Evolutionary conservation across 1,140 invertebrate genomes (phyloP), one percentile per base, ranked within the genome.

Genomic region (Andricus grossulariae): DNA sequence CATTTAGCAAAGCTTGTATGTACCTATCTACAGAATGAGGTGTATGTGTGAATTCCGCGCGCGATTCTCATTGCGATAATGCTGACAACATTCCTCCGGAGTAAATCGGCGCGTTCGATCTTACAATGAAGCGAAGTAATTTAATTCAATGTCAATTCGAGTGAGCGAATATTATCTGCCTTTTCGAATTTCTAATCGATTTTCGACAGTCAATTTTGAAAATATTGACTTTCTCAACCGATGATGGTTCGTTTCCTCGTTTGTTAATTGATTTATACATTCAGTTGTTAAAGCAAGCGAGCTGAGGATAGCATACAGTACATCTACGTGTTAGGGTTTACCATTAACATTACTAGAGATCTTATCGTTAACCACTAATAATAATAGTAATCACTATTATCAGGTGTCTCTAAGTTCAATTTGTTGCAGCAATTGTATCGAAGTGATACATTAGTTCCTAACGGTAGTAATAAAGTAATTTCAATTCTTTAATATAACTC

Each of bases 1-100:
- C 89, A 90, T 83, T 91, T 90, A 89, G 88, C 89, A 89, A 90
- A 91, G 90, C 90, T 88, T 88, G 83, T 89, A 86, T 88, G 82
- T 91, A 88, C 82, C 89, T 91, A 91, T 91, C 89, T 91, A 91
- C 89, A 91, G 86, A 90, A 80, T 88, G 84, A 88, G 83, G 82
- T 85, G 82, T 57, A 57, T 57, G 13, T 57, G 55, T 60, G 60
- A 66, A 66, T 39, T 32, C n/a, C 54, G 21, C 54, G 54, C 82
- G 80, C 82, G 76, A 82, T 82, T 83, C 80, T 77, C 71, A 82
- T 76, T 84, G 54, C 85, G 70, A 80, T 49, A 83, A 80, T 83
- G 73, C 81, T 50, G 50, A 71, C 51, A 66, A 74, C 55, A 57
- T 74, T 74, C 39, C 51, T 50, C 51, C 50, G 11, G 6, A 6